Base-by-base conservation (phyloP, 2,888 invertebrate species). In the Chymomyza procnemis region DNA sequence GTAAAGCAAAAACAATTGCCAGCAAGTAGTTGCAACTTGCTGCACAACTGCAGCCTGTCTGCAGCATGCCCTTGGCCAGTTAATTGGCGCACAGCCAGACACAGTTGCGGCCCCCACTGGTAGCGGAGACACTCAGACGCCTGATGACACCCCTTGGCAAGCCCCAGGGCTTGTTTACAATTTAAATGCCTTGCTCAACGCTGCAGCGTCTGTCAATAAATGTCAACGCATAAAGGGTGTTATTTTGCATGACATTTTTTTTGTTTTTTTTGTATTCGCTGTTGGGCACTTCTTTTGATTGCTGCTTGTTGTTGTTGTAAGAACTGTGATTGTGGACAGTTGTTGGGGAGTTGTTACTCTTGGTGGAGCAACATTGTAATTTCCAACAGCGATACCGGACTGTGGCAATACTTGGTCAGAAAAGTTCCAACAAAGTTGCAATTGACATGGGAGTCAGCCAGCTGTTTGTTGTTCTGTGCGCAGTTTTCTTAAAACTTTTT, bases 1-100 rank as follows among this genome's bases (percentile, higher is more conserved):
- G 87, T 84, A 85, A 84, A 85, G 76, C 75, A 70, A 77, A 84
- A 84, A 84, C 83, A 84, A 84, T 87, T 80, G 87, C 73, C 73
- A 68, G 34, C 65, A 61, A 61, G 67, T 60, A 73, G 71, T 58
- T 58, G 46, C 34, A 41, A 46, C 56, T 56, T 58, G 41, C 4
- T 1, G 26, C 26, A 26, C 46, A 54, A 48, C 26, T 26, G 26
- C 48, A 64, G 14, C 59, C 18, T 22, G 41, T 16, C 21, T 18
- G n/a, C n/a, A 18, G 14, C 22, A n/a, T 56, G 71, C 71, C 71
- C 72, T 73, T 71, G 67, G 73, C 68, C 56, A 67, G 61, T 67
- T 69, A 60, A 74, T 77, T 87, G 85, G 80, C 75, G 69, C 60
- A 70, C 72, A 77, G 82, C 82, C 82, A 75, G 70, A 21, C 61